Base-by-base conservation (phyloP, 2,888 invertebrate genomes). In the Elysia crispata region DNA sequence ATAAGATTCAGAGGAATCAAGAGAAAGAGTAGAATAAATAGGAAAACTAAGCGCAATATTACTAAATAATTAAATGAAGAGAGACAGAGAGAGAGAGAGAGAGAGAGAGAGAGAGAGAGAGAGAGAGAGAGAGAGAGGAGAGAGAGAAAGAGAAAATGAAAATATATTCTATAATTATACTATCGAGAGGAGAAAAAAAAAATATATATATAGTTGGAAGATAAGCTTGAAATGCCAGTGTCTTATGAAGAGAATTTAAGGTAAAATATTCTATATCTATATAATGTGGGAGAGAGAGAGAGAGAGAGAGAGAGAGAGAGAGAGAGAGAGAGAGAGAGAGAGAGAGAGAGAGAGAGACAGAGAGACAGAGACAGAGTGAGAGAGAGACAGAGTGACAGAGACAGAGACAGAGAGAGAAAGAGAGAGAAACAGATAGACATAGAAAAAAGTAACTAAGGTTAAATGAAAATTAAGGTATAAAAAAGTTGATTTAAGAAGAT, bases 381-480 rank as follows among this genome's bases (percentile, higher is more conserved):
- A 60, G n/a, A 60, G 3, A 13, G 25, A 60, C 5, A 60, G 41
- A 41, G 3, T 6, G 5, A 41, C 33, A 67, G 31, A 50, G 66
- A 49, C 30, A 66, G 3, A 41, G 41, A 76, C n/a, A 41, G 64
- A 64, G 25, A 76, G 76, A 74, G 30, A 23, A 30, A 62, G 31
- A 31, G 0, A 33, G 60, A n/a, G 23, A 30, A 18, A 41, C 41
- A 41, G 41, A 6, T 11, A 41, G 41, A 41, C 5, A 41, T 41
- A 41, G 41, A 41, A 11, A 41, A 11, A 41, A 41, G 11, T 11
- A 41, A 11, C 3, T 41, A 41, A 11, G n/a, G n/a, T n/a, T n/a
- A n/a, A n/a, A n/a, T n/a, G n/a, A n/a, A n/a, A n/a, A n/a, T n/a
- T n/a, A n/a, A n/a, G n/a, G n/a, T n/a, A n/a, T n/a, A n/a, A n/a